These are phyloP conservation scores for Penaeus vannamei DNA, from an alignment of 1,140 invertebrate genomes.

Conservation along the genomic window DNA sequence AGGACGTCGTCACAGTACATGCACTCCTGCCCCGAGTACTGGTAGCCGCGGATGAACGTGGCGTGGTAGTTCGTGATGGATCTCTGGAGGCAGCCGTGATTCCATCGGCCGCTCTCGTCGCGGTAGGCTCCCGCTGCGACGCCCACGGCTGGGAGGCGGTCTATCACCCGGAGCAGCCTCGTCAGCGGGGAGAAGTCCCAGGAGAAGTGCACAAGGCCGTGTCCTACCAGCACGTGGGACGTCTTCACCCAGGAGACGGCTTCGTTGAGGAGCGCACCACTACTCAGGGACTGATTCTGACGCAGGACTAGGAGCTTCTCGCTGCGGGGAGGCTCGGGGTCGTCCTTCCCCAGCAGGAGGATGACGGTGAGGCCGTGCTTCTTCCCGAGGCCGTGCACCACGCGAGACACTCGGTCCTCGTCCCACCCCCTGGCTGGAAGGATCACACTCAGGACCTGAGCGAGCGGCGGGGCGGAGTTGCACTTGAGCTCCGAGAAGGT, in stretches of 20 bases:
- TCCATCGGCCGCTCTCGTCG: constrained; percentile 69
- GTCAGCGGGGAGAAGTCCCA: constrained; percentile 67
- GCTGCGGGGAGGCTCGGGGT: not conserved
- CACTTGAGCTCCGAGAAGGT: not conserved
- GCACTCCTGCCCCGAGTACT: constrained; percentile 70
- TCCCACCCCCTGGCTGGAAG: constrained; percentile 19
- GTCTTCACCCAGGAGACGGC: constrained; percentile 66
- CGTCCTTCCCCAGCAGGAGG: not conserved
- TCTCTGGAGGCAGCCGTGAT: constrained; percentile 69
- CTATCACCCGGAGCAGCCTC: constrained; percentile 69
- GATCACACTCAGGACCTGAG: constrained; percentile 10
- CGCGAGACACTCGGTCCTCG: not conserved
- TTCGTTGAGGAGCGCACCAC: constrained; percentile 63
- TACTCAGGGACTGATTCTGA: not conserved
- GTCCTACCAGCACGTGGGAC: constrained; percentile 69
- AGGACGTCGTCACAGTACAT: constrained; percentile 70
- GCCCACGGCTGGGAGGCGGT: constrained; percentile 48
- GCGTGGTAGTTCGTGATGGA: constrained; percentile 69
- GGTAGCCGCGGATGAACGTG: constrained; percentile 69
- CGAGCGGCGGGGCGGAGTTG: not conserved
- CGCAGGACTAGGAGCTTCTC: not conserved
- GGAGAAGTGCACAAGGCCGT: constrained; percentile 68
- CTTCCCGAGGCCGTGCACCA: not conserved
- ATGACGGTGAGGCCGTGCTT: not conserved
- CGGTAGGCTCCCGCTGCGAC: constrained; percentile 69